Base-by-base conservation (phyloP, 2,888 invertebrate species). In the Trachelus iudaicus region DNA sequence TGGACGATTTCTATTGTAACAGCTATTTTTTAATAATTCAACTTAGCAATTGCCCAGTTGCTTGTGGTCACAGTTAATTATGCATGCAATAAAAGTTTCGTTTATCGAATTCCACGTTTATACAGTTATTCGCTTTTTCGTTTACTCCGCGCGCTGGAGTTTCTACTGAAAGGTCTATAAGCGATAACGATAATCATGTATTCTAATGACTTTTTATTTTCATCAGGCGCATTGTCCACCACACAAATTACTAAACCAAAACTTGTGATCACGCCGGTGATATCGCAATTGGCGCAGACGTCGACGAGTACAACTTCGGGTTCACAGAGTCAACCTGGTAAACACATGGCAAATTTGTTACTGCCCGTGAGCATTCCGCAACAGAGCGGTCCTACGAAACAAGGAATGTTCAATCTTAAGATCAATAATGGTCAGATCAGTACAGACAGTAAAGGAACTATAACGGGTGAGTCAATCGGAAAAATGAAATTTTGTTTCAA, bases 321-420 rank as follows among this genome's bases (percentile, higher is more conserved):
- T 75, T 83, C 87, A 76, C 87, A 87, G 80, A 88, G 83, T 82
- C 87, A 87, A 77, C 40, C 89, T 69, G 73, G 87, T 11, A 91
- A 91, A 83, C 90, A 90, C 82, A 89, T 91, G 88, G 85, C 91
- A 34, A 91, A 91, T 83, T 85, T 91, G 69, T 80, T 91, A 80
- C 79, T 91, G 79, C 91, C 91, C 76, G 90, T 91, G 77, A 87
- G 83, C 76, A 88, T 90, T 82, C 88, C 90, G 11, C 91, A 89
- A 78, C 89, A 89, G 75, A 87, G 87, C 40, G 88, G 84, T 34
- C 82, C 88, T 35, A 79, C 93, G 15, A 93, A 94, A 87, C 93
- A 94, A 12, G 94, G 94, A 75, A 93, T 94, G 84, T 94, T 95
- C 79, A 95, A 95, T 89, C 92, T 95, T 79, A 95, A 95, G 92